These are phyloP conservation scores for Danaus melanippus DNA, from an alignment of 1,140 invertebrate genomes.

Conservation along the genomic window DNA sequence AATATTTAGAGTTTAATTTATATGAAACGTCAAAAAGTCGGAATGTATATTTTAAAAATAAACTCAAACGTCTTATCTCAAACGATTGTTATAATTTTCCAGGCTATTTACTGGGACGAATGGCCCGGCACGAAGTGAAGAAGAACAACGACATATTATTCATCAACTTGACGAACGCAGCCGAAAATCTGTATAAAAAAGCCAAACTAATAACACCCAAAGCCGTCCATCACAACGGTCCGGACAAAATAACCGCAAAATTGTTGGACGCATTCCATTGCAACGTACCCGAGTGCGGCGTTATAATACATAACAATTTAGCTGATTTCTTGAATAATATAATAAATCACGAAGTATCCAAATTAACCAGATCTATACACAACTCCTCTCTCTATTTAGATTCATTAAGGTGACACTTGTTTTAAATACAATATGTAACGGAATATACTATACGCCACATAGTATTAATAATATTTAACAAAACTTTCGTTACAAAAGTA, in stretches of 20 bases:
- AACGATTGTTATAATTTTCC: slow-evolving; percentile 11
- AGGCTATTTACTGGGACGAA: slow-evolving; percentile 54
- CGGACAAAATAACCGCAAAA: slow-evolving; percentile 38
- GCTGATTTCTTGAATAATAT: slow-evolving; percentile 41
- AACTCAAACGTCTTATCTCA: no score
- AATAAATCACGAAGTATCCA: slow-evolving; percentile 42
- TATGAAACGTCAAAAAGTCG: no score
- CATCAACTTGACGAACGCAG: slow-evolving; percentile 39
- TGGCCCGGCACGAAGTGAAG: slow-evolving; percentile 43
- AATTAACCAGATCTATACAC: slow-evolving; percentile 42
- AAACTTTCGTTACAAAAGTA: no score
- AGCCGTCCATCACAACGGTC: slow-evolving; percentile 42
- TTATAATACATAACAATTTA: slow-evolving; percentile 38
- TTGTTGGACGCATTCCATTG: slow-evolving; percentile 49
- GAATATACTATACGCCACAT: no score
- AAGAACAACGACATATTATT: slow-evolving; percentile 39
- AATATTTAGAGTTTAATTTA: no score
- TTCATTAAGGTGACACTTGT: slow-evolving; percentile 48
- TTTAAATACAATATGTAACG: background rate
- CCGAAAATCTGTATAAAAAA: slow-evolving; percentile 46
- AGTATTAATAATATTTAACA: no score
- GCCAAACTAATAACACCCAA: slow-evolving; percentile 50
- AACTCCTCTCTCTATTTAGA: slow-evolving; percentile 54
- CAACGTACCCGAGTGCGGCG: slow-evolving; percentile 34
- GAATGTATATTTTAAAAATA: no score